Evolutionary conservation across 2,113 vertebrate genomes (phyloP).

Genomic region (Barbus barbus): DNA sequence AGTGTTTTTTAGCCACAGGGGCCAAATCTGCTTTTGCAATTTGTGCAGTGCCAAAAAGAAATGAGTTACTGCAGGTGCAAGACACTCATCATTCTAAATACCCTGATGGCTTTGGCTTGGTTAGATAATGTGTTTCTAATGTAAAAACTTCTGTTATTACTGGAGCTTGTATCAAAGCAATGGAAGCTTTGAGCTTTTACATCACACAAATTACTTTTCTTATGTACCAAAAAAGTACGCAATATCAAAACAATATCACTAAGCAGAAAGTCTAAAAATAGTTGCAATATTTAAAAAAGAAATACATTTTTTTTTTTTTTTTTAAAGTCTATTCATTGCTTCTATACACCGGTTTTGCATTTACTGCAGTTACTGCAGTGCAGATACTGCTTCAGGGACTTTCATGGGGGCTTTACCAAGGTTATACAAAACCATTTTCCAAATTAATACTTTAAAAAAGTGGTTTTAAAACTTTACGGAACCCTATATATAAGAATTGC

Average conservation of each 20-base stretch:
- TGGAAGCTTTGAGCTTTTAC: constrained; percentile 32
- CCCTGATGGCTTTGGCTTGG: constrained; percentile 3
- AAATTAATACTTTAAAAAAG: neutral
- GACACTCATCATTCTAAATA: constrained; percentile 51
- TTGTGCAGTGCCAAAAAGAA: constrained; percentile 44
- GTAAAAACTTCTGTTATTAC: constrained; percentile 40
- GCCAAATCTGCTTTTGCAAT: constrained; percentile 48
- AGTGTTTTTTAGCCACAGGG: constrained; percentile 25
- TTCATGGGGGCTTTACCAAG: neutral
- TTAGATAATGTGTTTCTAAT: constrained; percentile 35
- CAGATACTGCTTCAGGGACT: neutral
- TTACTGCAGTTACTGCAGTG: neutral
- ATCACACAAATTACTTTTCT: constrained; percentile 20
- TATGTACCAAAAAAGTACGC: neutral
- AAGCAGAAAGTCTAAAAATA: neutral
- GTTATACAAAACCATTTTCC: neutral
- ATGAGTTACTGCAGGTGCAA: constrained; percentile 48
- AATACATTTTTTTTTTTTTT: no score
- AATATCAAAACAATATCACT: no score
- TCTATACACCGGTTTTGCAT: neutral
- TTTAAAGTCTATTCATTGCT: constrained; percentile 14
- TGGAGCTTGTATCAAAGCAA: constrained; percentile 43
- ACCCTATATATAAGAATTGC: no score
- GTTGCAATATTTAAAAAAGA: neutral
- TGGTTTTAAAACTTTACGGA: neutral